phyloP scores from a whole-genome alignment of 2,113 vertebrate species.

The Larimichthys crocea region DNA sequence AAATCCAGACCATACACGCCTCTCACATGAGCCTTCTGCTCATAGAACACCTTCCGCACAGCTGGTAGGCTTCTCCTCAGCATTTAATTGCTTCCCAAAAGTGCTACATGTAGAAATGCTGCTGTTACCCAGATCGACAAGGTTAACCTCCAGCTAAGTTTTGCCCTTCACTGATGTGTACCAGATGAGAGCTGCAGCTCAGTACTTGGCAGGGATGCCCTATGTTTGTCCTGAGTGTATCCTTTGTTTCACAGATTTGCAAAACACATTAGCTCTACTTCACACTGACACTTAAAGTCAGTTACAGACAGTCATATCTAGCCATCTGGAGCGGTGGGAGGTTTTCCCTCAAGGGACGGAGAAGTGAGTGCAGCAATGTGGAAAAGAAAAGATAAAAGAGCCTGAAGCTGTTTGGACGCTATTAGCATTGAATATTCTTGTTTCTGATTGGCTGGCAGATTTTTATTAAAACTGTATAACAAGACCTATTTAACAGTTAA shows the following conservation, averaged over 20 bases:
- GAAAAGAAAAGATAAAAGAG: slow-evolving; percentile 8
- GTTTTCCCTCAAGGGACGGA: neutral
- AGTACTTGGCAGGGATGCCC: slow-evolving; percentile 4
- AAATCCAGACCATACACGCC: neutral
- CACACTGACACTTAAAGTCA: slow-evolving; percentile 26
- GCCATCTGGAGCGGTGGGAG: slow-evolving; percentile 32
- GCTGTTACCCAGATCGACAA: neutral
- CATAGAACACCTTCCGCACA: neutral
- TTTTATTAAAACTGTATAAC: neutral
- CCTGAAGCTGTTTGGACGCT: slow-evolving; percentile 27
- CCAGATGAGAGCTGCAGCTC: slow-evolving; percentile 8
- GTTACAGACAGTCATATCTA: slow-evolving; percentile 20
- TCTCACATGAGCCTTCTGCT: slow-evolving; percentile 5
- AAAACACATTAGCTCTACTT: neutral
- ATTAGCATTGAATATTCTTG: neutral
- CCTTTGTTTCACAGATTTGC: slow-evolving; percentile 32
- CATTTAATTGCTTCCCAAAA: slow-evolving; percentile 23
- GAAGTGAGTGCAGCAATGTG: slow-evolving; percentile 10
- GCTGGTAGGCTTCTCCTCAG: slow-evolving; percentile 14
- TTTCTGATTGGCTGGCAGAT: slow-evolving; percentile 1
- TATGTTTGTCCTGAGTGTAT: slow-evolving; percentile 11
- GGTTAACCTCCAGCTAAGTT: neutral
- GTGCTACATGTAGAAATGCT: neutral
- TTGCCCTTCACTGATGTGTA: slow-evolving; percentile 12
- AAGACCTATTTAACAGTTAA: neutral